Evolutionary conservation across 2,888 invertebrate genomes (phyloP).

Genomic region (Dynastes hyllus): DNA sequence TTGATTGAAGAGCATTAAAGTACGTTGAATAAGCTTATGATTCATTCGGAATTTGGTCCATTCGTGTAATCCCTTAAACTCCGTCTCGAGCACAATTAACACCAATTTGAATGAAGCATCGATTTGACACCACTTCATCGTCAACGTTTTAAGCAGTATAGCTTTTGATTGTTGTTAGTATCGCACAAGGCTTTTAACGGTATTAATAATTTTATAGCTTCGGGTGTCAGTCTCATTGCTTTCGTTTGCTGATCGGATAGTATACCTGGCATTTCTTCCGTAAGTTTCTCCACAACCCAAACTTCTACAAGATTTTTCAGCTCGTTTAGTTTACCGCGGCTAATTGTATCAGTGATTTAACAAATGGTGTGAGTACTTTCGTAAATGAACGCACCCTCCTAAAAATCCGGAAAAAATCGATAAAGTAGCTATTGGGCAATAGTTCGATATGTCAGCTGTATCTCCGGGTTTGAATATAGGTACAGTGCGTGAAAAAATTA

Average conservation of each 20-base stretch:
- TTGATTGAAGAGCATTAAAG: conserved; percentile 65
- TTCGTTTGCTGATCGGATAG: conserved; percentile 64
- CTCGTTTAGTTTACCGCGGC: conserved; percentile 63
- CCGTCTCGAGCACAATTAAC: conserved; percentile 68
- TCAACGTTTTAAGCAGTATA: conserved; percentile 65
- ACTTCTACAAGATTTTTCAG: conserved; percentile 64
- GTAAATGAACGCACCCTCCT: conserved; percentile 70
- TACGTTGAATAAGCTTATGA: conserved; percentile 66
- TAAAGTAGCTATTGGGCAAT: too few relatives aligned
- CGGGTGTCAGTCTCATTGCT: conserved; percentile 65
- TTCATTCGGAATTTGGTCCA: conserved; percentile 65
- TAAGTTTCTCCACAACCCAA: conserved; percentile 57
- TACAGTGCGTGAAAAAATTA: too few relatives aligned
- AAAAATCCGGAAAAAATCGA: conserved; percentile 63
- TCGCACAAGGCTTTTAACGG: conserved; percentile 64
- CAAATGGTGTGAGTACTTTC: conserved; percentile 67
- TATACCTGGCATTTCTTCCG: conserved; percentile 62
- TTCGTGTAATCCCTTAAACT: conserved; percentile 67
- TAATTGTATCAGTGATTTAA: conserved; percentile 68
- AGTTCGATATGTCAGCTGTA: too few relatives aligned
- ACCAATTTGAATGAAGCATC: conserved; percentile 64
- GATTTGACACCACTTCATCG: conserved; percentile 67
- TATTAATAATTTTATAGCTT: conserved; percentile 69
- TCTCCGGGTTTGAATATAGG: too few relatives aligned
- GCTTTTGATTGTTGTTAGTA: conserved; percentile 58